Conservation (phyloP, 2,797 vertebrate species). For the Kryptopterus vitreolus region DNA sequence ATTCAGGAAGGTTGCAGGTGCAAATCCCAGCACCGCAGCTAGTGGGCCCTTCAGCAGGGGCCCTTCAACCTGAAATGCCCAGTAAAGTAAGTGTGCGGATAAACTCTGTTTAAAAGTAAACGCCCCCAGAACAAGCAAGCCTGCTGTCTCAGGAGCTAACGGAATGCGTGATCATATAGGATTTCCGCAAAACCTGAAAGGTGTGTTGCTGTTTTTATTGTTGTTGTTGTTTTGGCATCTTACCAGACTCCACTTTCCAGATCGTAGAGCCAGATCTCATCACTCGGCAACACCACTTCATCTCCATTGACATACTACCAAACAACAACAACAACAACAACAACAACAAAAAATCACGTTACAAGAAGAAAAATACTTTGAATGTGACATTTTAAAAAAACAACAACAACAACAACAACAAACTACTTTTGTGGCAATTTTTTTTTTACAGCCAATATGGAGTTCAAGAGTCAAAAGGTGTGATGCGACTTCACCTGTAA, state of each 20-base stretch:
- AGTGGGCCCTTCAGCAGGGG: no score
- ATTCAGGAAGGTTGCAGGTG: no score
- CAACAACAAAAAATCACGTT: neutral
- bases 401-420: no score
- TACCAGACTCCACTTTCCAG: conserved; percentile 88
- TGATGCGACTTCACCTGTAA: conserved; percentile 81
- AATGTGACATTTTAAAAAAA: no score
- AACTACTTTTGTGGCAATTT: neutral
- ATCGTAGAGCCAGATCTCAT: conserved; percentile 93
- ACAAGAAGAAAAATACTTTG: neutral
- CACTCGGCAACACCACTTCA: conserved; percentile 83
- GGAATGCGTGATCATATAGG: neutral
- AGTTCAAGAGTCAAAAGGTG: neutral
- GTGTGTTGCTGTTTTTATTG: no score
- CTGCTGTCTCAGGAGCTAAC: neutral
- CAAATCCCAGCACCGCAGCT: no score
- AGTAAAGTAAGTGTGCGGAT: no score
- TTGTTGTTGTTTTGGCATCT: conserved; percentile 61
- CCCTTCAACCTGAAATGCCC: no score
- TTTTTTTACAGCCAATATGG: neutral
- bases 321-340: conserved; percentile 21
- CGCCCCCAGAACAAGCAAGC: no score
- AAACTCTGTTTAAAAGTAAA: no score
- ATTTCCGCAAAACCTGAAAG: neutral
- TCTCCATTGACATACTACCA: conserved; percentile 82